These are phyloP conservation scores for Kryphioiulus occultus DNA, from an alignment of 2,888 invertebrate species.

Conservation along the genomic window DNA sequence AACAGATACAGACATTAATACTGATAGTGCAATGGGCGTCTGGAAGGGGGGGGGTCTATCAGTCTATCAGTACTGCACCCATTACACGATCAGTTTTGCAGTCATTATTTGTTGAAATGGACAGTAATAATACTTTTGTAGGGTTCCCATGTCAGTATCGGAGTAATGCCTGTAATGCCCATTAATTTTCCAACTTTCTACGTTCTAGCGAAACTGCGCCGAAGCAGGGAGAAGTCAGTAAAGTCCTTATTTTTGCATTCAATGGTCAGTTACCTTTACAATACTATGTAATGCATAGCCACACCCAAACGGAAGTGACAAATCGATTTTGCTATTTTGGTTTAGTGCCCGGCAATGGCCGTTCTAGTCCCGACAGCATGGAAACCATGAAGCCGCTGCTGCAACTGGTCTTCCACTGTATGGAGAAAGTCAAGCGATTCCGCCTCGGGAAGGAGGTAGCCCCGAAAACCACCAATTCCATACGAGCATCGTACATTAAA, in stretches of 20 bases:
- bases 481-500: not conserved
- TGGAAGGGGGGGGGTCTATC: too few species aligned
- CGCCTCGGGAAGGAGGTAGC: conserved; percentile 87
- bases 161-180: too few species aligned
- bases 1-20: too few species aligned
- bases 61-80: too few species aligned
- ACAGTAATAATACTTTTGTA: too few species aligned
- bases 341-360: conserved; percentile 62
- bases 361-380: conserved; percentile 67
- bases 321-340: not conserved
- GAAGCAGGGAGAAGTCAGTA: conserved; percentile 76
- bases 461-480: not conserved
- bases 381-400: conserved; percentile 81
- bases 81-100: too few species aligned
- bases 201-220: conserved; percentile 53
- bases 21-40: too few species aligned
- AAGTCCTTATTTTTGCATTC: conserved; percentile 82
- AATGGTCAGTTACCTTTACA: conserved; percentile 64
- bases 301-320: not conserved
- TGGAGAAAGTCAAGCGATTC: conserved; percentile 89
- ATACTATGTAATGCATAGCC: not conserved
- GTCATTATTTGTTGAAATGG: too few species aligned
- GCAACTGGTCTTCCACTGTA: conserved; percentile 86
- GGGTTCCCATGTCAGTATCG: too few species aligned
- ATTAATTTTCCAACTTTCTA: too few species aligned